A percentile compares a stretch with the other conserved stretches of the same genome.
Conservation (phyloP, 2,797 vertebrate species). For the Characodon lateralis region DNA sequence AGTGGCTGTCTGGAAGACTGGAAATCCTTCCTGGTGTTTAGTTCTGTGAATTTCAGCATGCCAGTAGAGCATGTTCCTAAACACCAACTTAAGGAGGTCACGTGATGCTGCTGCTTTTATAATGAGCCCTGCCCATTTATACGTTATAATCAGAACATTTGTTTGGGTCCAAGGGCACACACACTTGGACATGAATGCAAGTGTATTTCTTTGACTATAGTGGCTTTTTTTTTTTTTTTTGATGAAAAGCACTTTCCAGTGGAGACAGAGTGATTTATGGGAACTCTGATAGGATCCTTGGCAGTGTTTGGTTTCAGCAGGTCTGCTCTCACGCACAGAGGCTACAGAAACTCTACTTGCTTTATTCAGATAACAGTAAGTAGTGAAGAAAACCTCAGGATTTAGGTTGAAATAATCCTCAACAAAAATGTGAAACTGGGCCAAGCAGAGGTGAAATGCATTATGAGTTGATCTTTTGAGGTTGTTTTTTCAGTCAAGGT, state of each 20-base stretch:
- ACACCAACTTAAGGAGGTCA: too few relatives aligned
- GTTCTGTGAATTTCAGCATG: constrained; percentile 9
- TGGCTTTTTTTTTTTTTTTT: not conserved
- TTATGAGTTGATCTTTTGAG: too few relatives aligned
- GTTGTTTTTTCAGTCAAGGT: too few relatives aligned
- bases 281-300: not conserved
- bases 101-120: not conserved
- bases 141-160: not conserved
- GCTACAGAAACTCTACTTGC: not conserved
- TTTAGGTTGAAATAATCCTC: too few relatives aligned
- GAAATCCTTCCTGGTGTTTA: constrained; percentile 5
- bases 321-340: not conserved
- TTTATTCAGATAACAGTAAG: not conserved
- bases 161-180: not conserved
- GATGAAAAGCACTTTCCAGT: not conserved
- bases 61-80: not conserved
- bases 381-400: too few relatives aligned
- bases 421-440: too few relatives aligned
- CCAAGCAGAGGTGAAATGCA: too few relatives aligned
- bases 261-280: not conserved
- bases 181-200: not conserved
- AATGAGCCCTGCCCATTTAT: not conserved
- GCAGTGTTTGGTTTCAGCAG: not conserved
- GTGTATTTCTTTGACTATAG: not conserved
- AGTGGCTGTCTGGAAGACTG: not conserved